Percentiles rank a stretch among this genome's conserved stretches.
Conservation (phyloP, 2,888 invertebrate genomes). For the Trilocha varians region DNA sequence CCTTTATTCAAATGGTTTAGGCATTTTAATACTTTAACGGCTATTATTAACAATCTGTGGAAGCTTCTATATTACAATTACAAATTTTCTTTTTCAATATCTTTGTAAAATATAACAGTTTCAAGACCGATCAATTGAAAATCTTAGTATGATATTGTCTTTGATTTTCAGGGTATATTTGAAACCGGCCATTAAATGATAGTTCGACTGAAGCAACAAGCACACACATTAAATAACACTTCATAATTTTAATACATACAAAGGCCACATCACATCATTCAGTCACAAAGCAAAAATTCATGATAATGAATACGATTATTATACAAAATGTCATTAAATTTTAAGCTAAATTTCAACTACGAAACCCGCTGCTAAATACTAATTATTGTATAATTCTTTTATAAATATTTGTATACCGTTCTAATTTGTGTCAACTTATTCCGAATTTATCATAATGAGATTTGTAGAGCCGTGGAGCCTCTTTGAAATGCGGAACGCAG, state of each 20-base stretch:
- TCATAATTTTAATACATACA: conserved; percentile 60
- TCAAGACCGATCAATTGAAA: too few species aligned
- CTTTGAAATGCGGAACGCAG: conserved; percentile 35
- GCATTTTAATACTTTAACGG: conserved; percentile 58
- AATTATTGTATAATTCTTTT: conserved; percentile 44
- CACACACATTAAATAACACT: conserved; percentile 57
- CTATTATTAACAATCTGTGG: conserved; percentile 48
- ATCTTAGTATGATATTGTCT: too few species aligned
- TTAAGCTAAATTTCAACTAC: conserved; percentile 36
- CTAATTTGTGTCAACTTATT: conserved; percentile 47
- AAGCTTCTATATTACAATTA: conserved; percentile 57
- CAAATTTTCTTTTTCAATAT: too few species aligned
- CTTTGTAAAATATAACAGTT: too few species aligned
- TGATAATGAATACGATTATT: conserved; percentile 44
- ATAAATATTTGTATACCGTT: conserved; percentile 43
- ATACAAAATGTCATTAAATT: conserved; percentile 36
- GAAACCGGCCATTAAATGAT: conserved; percentile 44
- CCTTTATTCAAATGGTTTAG: conserved; percentile 25
- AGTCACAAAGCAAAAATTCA: conserved; percentile 60
- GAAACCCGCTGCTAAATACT: conserved; percentile 38
- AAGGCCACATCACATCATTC: conserved; percentile 74
- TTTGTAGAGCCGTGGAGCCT: conserved; percentile 41
- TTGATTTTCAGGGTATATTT: too few species aligned
- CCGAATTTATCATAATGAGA: conserved; percentile 36
- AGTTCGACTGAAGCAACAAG: conserved; percentile 61